Base-by-base conservation (phyloP, 2,888 invertebrate species). In the Chalcis sispes region DNA sequence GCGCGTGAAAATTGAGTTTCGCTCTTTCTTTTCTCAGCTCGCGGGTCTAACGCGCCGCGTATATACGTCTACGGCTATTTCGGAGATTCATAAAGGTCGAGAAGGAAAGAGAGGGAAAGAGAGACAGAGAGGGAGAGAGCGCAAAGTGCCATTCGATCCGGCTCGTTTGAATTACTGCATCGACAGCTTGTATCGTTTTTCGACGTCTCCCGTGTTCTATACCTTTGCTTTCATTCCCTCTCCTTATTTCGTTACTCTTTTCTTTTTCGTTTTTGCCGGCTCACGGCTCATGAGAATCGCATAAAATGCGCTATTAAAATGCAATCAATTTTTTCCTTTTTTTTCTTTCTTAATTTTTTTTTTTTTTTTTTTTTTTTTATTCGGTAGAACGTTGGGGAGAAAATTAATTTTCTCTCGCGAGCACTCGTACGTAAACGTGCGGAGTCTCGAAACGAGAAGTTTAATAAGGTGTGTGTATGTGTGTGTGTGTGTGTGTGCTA, bases 141-240 rank as follows among this genome's bases (percentile, higher is more conserved):
- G 73, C 73, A 56, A 56, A 69, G 70, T 75, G 72, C 64, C 72
- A 77, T 73, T 77, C 77, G 77, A 77, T 73, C 69, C 73, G 77
- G 73, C 77, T 77, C 73, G 77, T 75, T 74, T 71, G 72, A 72
- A 77, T 67, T 29, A 48, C 61, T 23, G 56, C 27, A 66, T 72
- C 72, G 61, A 74, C 54, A 58, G 66, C 58, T 50, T 29, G 48
- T 59, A 72, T 73, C 73, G 52, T 52, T 59, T 74, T 69, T 54
- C 67, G 29, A 42, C 73, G 52, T 29, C 58, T 52, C 58, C n/a
- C 58, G 32, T n/a, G n/a, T n/a, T n/a, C n/a, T n/a, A n/a, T n/a
- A n/a, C n/a, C n/a, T n/a, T n/a, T n/a, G n/a, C n/a, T n/a, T n/a
- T n/a, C n/a, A n/a, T n/a, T n/a, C n/a, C n/a, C n/a, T n/a, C n/a